Evolutionary conservation across 2,113 vertebrate species (phyloP).

Genomic region (Chlorodrepanis virens): DNA sequence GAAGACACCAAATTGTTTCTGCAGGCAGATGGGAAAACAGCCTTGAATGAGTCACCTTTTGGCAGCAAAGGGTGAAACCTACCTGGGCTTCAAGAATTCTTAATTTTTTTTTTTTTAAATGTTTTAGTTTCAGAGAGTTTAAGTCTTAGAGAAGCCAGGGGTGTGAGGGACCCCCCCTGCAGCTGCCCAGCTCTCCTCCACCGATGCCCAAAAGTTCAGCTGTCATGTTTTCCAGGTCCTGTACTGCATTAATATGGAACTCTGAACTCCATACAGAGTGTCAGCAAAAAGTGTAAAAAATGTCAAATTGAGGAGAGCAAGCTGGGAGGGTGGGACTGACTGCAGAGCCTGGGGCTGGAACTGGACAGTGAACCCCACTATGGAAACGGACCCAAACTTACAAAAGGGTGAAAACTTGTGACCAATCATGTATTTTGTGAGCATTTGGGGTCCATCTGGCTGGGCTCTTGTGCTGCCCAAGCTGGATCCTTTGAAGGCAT

Average conservation of each 20-base stretch:
- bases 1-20: neutral
- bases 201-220: neutral
- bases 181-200: neutral
- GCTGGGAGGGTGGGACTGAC: neutral
- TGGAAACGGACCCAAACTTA: neutral
- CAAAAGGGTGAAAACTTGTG: neutral
- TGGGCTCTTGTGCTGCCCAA: neutral
- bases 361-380: rapidly evolving
- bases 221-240: neutral
- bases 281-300: neutral
- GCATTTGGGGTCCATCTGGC: neutral
- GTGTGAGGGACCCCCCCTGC: neutral
- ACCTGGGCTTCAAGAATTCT: neutral
- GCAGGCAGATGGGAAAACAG: neutral
- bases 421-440: neutral
- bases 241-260: rapidly evolving
- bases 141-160: neutral
- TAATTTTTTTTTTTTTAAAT: rapidly evolving
- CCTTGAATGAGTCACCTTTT: neutral
- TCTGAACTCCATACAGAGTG: neutral
- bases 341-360: neutral
- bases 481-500: neutral
- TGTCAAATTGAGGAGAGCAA: neutral
- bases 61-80: neutral
- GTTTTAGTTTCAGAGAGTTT: neutral